A percentile compares a stretch with the other conserved stretches of the same genome.
Conservation (phyloP, 2,888 invertebrate genomes). For the Cosmia trapezina region DNA sequence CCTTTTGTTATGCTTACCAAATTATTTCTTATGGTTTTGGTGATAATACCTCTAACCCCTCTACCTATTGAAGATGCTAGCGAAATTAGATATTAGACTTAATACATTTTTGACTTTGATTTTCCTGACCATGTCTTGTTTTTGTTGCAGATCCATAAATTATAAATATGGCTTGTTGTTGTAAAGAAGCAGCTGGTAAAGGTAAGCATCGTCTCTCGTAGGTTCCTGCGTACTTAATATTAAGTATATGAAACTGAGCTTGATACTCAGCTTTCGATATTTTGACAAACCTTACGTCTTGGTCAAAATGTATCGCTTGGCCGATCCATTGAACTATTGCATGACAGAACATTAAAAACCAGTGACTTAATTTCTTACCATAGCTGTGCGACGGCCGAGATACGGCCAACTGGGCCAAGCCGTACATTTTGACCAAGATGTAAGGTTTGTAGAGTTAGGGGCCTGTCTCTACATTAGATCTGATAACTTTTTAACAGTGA, state of each 20-base stretch:
- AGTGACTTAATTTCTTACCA: not conserved
- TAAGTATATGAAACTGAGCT: not conserved
- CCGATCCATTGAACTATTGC: not conserved
- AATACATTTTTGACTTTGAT: not conserved
- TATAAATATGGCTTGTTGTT: slow-evolving; percentile 67
- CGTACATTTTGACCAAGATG: not conserved
- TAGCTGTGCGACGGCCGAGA: not conserved
- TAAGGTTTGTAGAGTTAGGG: too few relatives aligned
- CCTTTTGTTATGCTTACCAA: not conserved
- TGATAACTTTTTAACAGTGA: not conserved
- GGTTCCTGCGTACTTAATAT: slow-evolving; percentile 4
- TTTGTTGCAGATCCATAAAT: slow-evolving; percentile 36
- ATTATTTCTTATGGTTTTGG: slow-evolving; percentile 2
- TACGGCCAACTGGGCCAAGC: too few relatives aligned
- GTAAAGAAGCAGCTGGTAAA: slow-evolving; percentile 58
- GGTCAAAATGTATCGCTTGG: not conserved
- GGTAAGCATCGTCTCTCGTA: slow-evolving; percentile 34
- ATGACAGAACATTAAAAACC: not conserved
- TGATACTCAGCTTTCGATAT: slow-evolving; percentile 2
- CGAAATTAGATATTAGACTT: not conserved
- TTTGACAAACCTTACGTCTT: not conserved
- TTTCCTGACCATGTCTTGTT: not conserved
- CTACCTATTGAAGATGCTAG: not conserved
- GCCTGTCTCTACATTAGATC: too few relatives aligned
- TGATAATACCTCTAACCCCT: not conserved